Percentiles rank a stretch among this genome's conserved stretches.
phyloP scores from a whole-genome alignment of 2,888 invertebrate species.

The Nomada lathburiana region DNA sequence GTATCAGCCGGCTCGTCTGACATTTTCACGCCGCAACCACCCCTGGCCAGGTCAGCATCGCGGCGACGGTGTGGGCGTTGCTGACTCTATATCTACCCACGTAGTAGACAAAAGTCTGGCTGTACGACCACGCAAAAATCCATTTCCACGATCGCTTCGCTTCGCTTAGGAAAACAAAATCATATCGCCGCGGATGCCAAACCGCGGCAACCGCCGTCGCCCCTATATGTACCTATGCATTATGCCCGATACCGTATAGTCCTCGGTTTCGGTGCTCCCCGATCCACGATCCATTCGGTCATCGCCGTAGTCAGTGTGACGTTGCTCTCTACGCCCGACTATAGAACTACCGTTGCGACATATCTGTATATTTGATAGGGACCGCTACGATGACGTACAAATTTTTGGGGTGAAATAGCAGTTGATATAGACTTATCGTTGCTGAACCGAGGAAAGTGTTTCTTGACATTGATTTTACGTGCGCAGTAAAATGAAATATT shows the following conservation, averaged over 20 bases:
- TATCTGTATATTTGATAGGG: constrained; percentile 1
- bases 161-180: constrained; percentile 72
- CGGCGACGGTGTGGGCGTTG: constrained; percentile 80
- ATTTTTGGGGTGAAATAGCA: no score
- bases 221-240: not conserved
- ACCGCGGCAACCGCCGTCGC: constrained; percentile 38
- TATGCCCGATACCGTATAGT: not conserved
- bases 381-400: not conserved
- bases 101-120: constrained; percentile 68
- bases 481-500: no score
- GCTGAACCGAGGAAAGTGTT: no score
- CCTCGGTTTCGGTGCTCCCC: not conserved
- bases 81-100: constrained; percentile 74
- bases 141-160: constrained; percentile 71
- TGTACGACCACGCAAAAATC: constrained; percentile 79
- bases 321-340: constrained; percentile 13
- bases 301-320: constrained; percentile 7
- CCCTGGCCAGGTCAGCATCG: constrained; percentile 64
- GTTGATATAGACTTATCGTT: no score
- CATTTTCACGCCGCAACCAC: constrained; percentile 75
- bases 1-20: constrained; percentile 75
- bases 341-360: not conserved
- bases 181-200: constrained; percentile 50
- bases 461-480: no score
- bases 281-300: constrained; percentile 33